A percentile compares a stretch with the other conserved stretches of the same genome.
Evolutionary conservation across 2,888 invertebrate species (phyloP).

Genomic region (Trissonchulus latispiculum): DNA sequence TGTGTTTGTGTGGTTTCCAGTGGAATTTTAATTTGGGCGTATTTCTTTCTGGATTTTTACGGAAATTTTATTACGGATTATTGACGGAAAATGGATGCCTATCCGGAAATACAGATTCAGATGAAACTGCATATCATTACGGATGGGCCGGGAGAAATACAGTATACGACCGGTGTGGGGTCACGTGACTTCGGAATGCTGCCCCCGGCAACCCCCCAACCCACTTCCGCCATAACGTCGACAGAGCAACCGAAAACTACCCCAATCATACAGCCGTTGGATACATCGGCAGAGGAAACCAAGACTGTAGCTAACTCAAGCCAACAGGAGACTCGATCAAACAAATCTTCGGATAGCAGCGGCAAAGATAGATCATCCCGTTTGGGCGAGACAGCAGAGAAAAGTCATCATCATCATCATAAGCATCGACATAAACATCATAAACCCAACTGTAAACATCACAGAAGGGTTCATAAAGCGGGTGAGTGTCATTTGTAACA

Average conservation of each 20-base stretch:
- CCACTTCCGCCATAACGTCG: not conserved
- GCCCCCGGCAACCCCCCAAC: not conserved
- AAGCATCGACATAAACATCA: not conserved
- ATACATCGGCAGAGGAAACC: conserved; percentile 4
- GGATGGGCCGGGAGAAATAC: conserved; percentile 8
- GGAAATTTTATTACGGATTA: too few species aligned
- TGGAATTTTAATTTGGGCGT: too few species aligned
- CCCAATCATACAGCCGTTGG: not conserved
- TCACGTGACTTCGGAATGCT: not conserved
- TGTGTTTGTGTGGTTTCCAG: too few species aligned
- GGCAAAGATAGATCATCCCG: not conserved
- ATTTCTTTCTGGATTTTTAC: too few species aligned
- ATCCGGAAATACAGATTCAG: conserved; percentile 7
- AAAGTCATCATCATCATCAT: not conserved
- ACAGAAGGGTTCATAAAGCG: not conserved
- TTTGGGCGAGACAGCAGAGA: not conserved
- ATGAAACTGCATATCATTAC: conserved; percentile 9
- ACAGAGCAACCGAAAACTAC: not conserved
- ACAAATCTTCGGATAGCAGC: too few species aligned
- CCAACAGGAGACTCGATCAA: not conserved
- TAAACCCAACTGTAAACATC: not conserved
- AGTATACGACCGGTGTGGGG: not conserved
- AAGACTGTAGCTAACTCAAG: not conserved
- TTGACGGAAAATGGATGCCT: not conserved
- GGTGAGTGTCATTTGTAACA: too few species aligned